A percentile compares a stretch with the other conserved stretches of the same genome.
phyloP scores from a whole-genome alignment of 1,140 invertebrate genomes.

The Prorops nasuta region DNA sequence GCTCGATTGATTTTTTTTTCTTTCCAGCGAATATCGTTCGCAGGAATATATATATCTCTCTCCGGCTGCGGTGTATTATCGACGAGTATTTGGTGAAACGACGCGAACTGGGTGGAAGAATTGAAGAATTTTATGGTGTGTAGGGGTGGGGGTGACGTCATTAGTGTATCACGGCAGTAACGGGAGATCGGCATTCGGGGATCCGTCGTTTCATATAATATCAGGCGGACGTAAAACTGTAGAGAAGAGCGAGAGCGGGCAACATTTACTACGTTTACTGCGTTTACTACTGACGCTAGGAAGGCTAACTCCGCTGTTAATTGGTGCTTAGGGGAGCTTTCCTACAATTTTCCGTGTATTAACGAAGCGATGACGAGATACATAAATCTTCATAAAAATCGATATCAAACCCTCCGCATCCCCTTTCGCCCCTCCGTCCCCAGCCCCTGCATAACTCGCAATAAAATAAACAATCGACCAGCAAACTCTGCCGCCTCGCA shows the following conservation, averaged over 20 bases:
- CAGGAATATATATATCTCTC: no score
- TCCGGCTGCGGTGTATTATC: no score
- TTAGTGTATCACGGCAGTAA: slow-evolving; percentile 15
- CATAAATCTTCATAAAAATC: slow-evolving; percentile 17
- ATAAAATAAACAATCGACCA: slow-evolving; percentile 14
- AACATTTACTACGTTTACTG: neutral
- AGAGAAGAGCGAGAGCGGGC: neutral
- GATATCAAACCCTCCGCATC: neutral
- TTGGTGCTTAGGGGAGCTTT: slow-evolving; percentile 15
- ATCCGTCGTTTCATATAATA: slow-evolving; percentile 18
- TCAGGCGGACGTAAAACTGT: slow-evolving; percentile 17
- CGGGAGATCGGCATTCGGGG: slow-evolving; percentile 5
- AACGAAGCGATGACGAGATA: slow-evolving; percentile 8
- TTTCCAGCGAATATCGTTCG: no score
- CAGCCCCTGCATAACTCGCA: neutral
- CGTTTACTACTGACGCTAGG: slow-evolving; percentile 12
- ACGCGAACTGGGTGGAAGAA: slow-evolving; percentile 1
- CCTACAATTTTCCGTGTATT: slow-evolving; percentile 3
- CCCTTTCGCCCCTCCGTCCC: neutral
- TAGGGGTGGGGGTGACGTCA: neutral
- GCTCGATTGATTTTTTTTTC: no score
- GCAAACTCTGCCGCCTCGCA: slow-evolving; percentile 11
- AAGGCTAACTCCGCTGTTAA: slow-evolving; percentile 14
- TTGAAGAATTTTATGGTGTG: slow-evolving; percentile 13
- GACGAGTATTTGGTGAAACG: no score